Evolutionary conservation across 2,888 invertebrate genomes (phyloP).

Genomic region (Pachliopta kotzebuea): DNA sequence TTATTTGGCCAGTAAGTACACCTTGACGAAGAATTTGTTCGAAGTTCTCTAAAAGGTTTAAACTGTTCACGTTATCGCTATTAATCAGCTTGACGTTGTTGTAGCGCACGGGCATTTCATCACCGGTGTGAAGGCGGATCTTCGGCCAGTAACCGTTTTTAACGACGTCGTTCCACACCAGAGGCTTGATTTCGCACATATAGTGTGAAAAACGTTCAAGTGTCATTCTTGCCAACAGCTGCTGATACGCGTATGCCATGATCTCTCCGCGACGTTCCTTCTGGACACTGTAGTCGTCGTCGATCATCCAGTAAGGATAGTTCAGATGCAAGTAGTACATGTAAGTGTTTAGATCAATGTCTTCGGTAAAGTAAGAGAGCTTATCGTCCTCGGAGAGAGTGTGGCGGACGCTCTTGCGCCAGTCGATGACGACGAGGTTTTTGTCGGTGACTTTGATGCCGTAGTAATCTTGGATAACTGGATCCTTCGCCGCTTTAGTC

Average conservation of each 20-base stretch:
- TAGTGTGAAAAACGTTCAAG: conserved; percentile 73
- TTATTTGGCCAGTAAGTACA: conserved; percentile 59
- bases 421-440: conserved; percentile 82
- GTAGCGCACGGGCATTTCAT: conserved; percentile 78
- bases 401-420: conserved; percentile 83
- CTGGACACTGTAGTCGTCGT: conserved; percentile 70
- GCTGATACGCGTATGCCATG: conserved; percentile 82
- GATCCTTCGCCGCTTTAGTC: conserved; percentile 79
- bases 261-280: conserved; percentile 79
- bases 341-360: conserved; percentile 87
- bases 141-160: conserved; percentile 81
- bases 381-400: conserved; percentile 81
- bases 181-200: conserved; percentile 71
- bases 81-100: conserved; percentile 58
- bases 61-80: conserved; percentile 52
- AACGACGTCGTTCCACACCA: conserved; percentile 67
- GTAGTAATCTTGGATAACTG: conserved; percentile 75
- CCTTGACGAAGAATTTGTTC: conserved; percentile 78
- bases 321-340: conserved; percentile 84
- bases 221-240: conserved; percentile 81
- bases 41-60: conserved; percentile 57
- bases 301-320: conserved; percentile 86
- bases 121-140: conserved; percentile 78
- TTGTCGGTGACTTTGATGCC: conserved; percentile 74
- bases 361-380: conserved; percentile 87